Conservation (phyloP, 2,113 vertebrate species). For the Melanerpes formicivorus region DNA sequence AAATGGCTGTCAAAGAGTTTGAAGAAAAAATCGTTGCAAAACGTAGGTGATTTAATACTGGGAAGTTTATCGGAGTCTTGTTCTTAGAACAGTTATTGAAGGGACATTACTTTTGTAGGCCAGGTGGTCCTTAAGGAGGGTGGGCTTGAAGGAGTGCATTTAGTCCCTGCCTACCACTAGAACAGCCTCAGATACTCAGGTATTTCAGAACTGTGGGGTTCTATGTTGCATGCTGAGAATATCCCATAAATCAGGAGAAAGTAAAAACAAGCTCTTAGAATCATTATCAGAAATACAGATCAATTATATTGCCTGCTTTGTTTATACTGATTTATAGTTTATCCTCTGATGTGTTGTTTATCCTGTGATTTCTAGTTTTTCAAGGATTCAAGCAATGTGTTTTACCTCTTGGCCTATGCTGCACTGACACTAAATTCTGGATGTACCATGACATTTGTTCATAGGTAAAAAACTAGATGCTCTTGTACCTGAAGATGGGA, state of each 20-base stretch:
- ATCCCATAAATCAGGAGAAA: neutral
- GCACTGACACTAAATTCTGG: neutral
- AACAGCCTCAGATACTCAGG: neutral
- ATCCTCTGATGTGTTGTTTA: too few relatives aligned
- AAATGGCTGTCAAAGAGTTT: conserved; percentile 69
- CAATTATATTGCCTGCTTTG: neutral
- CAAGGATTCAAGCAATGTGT: neutral
- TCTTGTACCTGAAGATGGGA: neutral
- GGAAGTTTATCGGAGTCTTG: neutral
- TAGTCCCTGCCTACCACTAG: neutral
- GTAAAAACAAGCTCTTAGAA: neutral
- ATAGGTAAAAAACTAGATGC: conserved; percentile 50
- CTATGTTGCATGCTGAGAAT: neutral
- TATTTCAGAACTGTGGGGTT: neutral
- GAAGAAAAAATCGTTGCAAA: conserved; percentile 78
- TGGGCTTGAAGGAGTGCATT: neutral
- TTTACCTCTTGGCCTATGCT: neutral
- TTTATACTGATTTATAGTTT: too few relatives aligned
- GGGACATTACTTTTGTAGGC: neutral
- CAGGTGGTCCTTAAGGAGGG: neutral
- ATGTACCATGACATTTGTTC: neutral
- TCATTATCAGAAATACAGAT: neutral
- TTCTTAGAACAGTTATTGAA: neutral
- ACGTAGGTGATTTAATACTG: conserved; percentile 70
- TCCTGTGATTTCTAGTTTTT: neutral